Base-by-base conservation (phyloP, 2,113 vertebrate genomes). In the Diadophis punctatus region DNA sequence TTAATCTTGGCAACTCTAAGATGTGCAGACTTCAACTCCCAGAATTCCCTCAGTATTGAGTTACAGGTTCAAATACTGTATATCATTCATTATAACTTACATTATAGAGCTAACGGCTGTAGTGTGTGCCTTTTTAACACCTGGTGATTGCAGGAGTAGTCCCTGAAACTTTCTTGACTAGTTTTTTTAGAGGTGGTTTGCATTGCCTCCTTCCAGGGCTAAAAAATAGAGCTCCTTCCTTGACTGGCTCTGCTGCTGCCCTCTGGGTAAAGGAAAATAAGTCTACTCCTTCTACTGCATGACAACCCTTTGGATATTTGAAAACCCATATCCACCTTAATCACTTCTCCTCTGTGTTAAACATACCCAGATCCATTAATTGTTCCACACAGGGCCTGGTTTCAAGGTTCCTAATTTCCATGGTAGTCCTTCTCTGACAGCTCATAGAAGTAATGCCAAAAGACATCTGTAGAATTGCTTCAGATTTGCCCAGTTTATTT, bases 1-100 rank as follows among this genome's bases (percentile, higher is more conserved):
- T 80, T 39, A 80, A 80, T 39, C 74, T 80, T 39, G 18, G 74
- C 74, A 80, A 80, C 18, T 80, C 8, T 22, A 80, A 39, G 74
- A 80, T 80, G 2, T 80, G 18, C 34, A 39, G 68, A 39, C n/a
- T 34, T 74, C 68, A 74, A 34, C 63, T 74, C 6, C 63, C 63
- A 74, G 68, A 34, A 74, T 74, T 74, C 68, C 16, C 68, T 74
- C 60, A n/a, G 4, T 68, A 68, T 68, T 30, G 60, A 49, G 11
- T 51, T 51, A 86, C 10, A 51, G 12, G 48, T 95, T 92, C 53
- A 93, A 94, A 95, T 52, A n/a, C n/a, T n/a, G n/a, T n/a, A 52
- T 52, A 52, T 96, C 60, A 27, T 95, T 96, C 96, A 94, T 96
- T 96, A 96, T 95, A 95, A 96, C 55, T 80, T 93, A 89, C 51